These are phyloP conservation scores for Cheilosia vernalis DNA, from an alignment of 2,888 invertebrate species.

Conservation along the genomic window DNA sequence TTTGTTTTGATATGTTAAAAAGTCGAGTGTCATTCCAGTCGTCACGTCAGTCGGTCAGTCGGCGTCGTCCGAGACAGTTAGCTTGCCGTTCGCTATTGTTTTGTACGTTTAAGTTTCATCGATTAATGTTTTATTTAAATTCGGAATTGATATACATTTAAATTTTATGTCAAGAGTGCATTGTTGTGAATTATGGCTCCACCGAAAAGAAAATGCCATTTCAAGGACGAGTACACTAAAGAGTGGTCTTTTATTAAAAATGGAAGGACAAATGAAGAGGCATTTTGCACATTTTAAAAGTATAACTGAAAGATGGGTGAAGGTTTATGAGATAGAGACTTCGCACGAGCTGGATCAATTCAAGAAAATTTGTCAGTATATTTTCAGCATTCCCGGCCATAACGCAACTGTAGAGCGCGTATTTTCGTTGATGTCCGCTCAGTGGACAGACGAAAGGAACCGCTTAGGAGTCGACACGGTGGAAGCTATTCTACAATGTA, in stretches of 20 bases:
- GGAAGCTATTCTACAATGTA: no score
- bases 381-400: no score
- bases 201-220: constrained; percentile 22
- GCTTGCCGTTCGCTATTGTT: constrained; percentile 7
- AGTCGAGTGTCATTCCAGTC: constrained; percentile 4
- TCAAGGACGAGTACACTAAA: constrained; percentile 9
- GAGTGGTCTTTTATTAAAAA: constrained; percentile 10
- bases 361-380: no score
- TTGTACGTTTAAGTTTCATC: constrained; percentile 20
- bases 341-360: no score
- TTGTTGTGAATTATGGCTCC: constrained; percentile 20
- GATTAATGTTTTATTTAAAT: constrained; percentile 2
- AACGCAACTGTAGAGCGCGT: no score
- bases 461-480: no score
- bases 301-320: no score
- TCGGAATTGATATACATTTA: constrained; percentile 4
- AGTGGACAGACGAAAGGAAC: no score
- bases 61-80: no score
- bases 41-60: not conserved
- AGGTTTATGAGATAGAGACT: no score
- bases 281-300: constrained; percentile 22
- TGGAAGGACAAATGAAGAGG: constrained; percentile 7
- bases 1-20: constrained; percentile 1
- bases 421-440: no score
- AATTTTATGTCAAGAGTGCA: constrained; percentile 7